phyloP scores from a whole-genome alignment of 2,113 vertebrate genomes.

The Oryzias melastigma region DNA sequence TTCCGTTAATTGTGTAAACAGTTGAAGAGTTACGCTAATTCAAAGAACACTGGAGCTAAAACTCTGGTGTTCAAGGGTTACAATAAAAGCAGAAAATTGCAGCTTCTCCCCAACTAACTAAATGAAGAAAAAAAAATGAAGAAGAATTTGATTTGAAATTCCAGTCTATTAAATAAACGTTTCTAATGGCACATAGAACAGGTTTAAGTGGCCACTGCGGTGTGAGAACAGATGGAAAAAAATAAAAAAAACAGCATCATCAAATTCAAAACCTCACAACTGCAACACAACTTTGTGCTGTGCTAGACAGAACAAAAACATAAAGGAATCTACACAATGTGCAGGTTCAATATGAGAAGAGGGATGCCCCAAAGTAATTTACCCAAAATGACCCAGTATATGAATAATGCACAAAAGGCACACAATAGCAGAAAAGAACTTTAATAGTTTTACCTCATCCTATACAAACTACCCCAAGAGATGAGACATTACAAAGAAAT shows the following conservation, averaged over 20 bases:
- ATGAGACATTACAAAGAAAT: conserved; percentile 60
- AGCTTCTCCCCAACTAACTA: too few species aligned
- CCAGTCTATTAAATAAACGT: conserved; percentile 26
- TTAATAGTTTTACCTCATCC: conserved; percentile 53
- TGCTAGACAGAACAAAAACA: conserved; percentile 25
- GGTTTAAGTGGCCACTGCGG: conserved; percentile 22
- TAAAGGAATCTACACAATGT: conserved; percentile 24
- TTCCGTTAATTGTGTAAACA: too few species aligned
- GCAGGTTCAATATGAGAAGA: conserved; percentile 48
- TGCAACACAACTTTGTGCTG: conserved; percentile 28
- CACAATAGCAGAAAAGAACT: conserved; percentile 44
- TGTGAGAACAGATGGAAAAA: conserved; percentile 5
- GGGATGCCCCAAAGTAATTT: conserved; percentile 67
- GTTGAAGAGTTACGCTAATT: too few species aligned
- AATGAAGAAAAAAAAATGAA: too few species aligned
- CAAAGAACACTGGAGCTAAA: too few species aligned
- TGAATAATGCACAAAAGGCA: conserved; percentile 62
- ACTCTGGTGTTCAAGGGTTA: too few species aligned
- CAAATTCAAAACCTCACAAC: conserved; percentile 33
- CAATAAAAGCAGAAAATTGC: too few species aligned
- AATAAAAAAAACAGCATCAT: conserved; percentile 7
- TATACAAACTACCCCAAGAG: conserved; percentile 62
- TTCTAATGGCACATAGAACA: conserved; percentile 9
- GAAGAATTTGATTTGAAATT: conserved; percentile 8
- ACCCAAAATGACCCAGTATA: conserved; percentile 46